Evolutionary conservation across 2,113 vertebrate species (phyloP).

Genomic region (Corythornis madagascariensis): DNA sequence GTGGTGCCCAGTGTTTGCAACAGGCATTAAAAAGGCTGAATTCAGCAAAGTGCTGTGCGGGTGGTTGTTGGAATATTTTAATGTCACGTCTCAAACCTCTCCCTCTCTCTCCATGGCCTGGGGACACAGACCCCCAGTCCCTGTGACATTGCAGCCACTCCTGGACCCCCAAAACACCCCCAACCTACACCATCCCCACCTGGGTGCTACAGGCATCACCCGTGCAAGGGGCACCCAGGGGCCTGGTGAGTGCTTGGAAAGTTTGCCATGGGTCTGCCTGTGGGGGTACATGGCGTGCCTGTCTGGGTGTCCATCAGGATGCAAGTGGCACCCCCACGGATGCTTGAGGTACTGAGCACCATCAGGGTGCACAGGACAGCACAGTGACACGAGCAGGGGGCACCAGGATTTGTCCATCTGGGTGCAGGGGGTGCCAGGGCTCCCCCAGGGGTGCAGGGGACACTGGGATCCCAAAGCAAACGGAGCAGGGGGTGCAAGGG

Average conservation of each 20-base stretch:
- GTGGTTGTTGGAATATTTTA: not conserved
- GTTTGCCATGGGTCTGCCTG: no score
- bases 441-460: not conserved
- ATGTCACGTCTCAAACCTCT: not conserved
- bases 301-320: not conserved
- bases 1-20: not conserved
- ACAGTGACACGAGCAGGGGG: no score
- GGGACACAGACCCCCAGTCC: not conserved
- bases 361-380: no score
- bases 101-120: fast-evolving
- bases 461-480: not conserved
- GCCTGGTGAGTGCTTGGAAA: no score
- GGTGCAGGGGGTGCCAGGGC: not conserved
- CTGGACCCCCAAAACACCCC: not conserved
- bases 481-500: no score
- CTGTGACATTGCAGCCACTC: fast-evolving
- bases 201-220: fast-evolving
- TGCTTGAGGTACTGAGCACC: no score
- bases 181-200: fast-evolving
- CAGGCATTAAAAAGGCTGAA: conserved; percentile 1
- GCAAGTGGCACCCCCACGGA: not conserved
- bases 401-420: no score
- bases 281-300: no score
- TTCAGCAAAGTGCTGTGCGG: not conserved
- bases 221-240: not conserved